Evolutionary conservation across 2,113 vertebrate genomes (phyloP), one percentile per base, ranked within the genome.

Genomic region (Arvicanthis niloticus): DNA sequence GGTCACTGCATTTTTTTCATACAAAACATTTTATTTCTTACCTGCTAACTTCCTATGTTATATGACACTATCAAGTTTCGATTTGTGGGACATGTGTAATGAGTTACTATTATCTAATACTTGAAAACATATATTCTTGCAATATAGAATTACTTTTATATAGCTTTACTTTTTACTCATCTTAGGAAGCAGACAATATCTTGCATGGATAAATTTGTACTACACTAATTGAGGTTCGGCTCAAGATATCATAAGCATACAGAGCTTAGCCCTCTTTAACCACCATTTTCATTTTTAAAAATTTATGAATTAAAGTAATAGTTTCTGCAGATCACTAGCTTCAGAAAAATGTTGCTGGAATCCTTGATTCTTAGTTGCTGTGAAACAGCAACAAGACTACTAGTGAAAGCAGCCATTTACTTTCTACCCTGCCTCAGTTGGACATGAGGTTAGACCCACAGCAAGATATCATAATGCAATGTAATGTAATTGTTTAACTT

Each of bases 91-190:
- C 53, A 86, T 67, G 16, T 96, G 92, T 72, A 89, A 88, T 87
- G 70, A 48, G 45, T 94, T 96, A 73, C 29, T 42, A 56, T 72
- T 93, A 96, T 12, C 62, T 58, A 67, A 75, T 78, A 37, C 90
- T 88, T 87, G 78, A 95, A 75, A 87, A 24, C 31, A 67, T 97
- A 91, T 97, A 90, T 93, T 73, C 26, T 97, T 90, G 70, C 91
- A 96, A 93, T 48, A 94, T 88, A 75, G 51, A 76, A 22, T 65
- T 12, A 29, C 62, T 65, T 65, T 29, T 65, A 31, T 29, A 65
- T 29, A 96, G 53, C 15, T 37, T 92, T 15, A 7, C 62, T 91
- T 90, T 68, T 93, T 24, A 22, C 95, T n/a, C 68, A 92, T 45
- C n/a, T 80, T 92, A 42, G 65, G 70, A 7, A 81, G 88, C 81